Evolutionary conservation across 92 coral and sea anemone species (phyloP), one percentile per base, ranked within the genome.

Genomic region (Parazoanthus atlanticus): DNA sequence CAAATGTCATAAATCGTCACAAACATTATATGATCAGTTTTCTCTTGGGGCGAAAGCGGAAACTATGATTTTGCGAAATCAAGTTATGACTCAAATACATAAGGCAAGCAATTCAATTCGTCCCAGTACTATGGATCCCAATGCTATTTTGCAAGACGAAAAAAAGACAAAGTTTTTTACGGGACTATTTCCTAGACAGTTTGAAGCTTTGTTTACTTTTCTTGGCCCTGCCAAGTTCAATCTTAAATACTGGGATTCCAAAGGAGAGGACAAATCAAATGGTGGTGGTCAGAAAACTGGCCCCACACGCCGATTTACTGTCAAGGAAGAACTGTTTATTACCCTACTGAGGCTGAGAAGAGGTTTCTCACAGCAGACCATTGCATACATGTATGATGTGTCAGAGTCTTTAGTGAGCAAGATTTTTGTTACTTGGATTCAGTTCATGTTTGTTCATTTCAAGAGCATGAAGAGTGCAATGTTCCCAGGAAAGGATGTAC

Each of bases 361-460:
- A 79, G 46, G 83, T n/a, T 79, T 79, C 28, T 52, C 83, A 15
- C 67, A n/a, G 40, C 64, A 79, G 47, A n/a, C 83, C 32, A 47
- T 79, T 25, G 83, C 83, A 23, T 79, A 46, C 33, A 79, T 79
- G 76, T 89, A 30, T 65, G 52, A 69, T 46, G 81, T 31, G 32
- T 49, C 91, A 23, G 34, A 89, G 30, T 83, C 91, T 25, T 83
- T 78, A 69, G 54, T 89, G 46, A 75, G 91, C 80, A 83, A 69
- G 31, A 84, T 84, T 34, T 82, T 89, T 46, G 72, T 78, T 26
- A 89, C 89, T 25, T 89, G 81, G 89, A 89, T 89, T 52, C 89
- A 83, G 88, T 74, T 83, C 25, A 70, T 84, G 89, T 89, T 71
- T 84, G 32, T 82, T 2, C 89, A 82, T 73, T 89, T 89, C 73